Evolutionary conservation across 35 echinoderm and acorn worm genomes (phyloP).

Genomic region (Heliocidaris tuberculata): DNA sequence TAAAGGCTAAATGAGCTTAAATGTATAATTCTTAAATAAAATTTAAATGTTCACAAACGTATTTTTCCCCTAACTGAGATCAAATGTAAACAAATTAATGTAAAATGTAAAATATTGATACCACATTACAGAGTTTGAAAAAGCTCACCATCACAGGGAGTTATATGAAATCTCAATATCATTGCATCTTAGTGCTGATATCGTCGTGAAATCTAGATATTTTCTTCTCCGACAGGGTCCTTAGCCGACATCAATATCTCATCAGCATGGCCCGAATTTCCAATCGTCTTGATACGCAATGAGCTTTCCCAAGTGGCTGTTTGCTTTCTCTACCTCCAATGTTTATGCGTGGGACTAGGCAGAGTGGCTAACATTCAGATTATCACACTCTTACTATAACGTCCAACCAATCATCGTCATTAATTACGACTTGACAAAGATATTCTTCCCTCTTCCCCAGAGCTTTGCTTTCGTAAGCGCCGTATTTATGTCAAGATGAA

Average conservation of each 20-base stretch:
- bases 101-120: background rate
- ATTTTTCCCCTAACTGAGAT: too few relatives aligned
- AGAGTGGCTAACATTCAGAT: slow-evolving; percentile 36
- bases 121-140: background rate
- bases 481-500: slow-evolving; percentile 3
- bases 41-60: too few relatives aligned
- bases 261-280: background rate
- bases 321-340: slow-evolving; percentile 35
- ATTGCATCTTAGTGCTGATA: background rate
- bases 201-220: background rate
- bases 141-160: background rate
- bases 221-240: background rate
- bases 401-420: slow-evolving; percentile 27
- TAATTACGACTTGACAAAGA: slow-evolving; percentile 40
- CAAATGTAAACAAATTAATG: too few relatives aligned
- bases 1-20: too few relatives aligned
- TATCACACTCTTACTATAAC: slow-evolving; percentile 24
- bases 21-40: too few relatives aligned
- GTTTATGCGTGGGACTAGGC: slow-evolving; percentile 1
- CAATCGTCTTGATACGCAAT: slow-evolving; percentile 11
- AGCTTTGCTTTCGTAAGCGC: background rate
- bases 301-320: slow-evolving; percentile 27
- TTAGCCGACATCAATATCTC: background rate
- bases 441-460: slow-evolving; percentile 20
- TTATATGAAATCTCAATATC: too few relatives aligned